Evolutionary conservation across 2,113 vertebrate species (phyloP), one percentile per base, ranked within the genome.

Genomic region (Aptenodytes forsteri): DNA sequence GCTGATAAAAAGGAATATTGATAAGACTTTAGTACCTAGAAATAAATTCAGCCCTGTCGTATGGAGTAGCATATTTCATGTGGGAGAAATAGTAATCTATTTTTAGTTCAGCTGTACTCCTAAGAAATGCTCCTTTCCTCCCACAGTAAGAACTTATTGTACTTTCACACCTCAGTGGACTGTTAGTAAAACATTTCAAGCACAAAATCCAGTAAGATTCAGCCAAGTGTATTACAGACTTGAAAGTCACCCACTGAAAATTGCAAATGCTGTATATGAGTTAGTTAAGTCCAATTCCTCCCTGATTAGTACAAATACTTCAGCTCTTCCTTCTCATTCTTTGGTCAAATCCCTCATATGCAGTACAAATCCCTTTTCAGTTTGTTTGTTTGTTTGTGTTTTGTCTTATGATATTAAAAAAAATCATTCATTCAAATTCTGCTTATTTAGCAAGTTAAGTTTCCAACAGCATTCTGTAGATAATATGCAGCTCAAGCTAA

Each of bases 121-220:
- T 81, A 78, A 94, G 80, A 90, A 95, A 79, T 62, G 36, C 27
- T 94, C 44, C 87, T 94, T 90, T 87, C 69, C 64, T 97, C 77
- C 56, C 30, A 75, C 10, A 0, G 40, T 65, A 87, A 79, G 73
- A 52, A 91, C 47, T 91, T 78, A 81, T 5, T 95, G 83, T 91
- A 79, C 56, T 89, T 95, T 96, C 81, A 89, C 56, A 93, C 75
- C 56, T 94, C 89, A 87, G 69, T 76, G 80, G 61, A 75, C 70
- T 82, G 77, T 92, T 92, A 83, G 86, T 76, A 87, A 94, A 95
- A 82, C 30, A 94, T 84, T 96, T 95, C 83, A 96, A 87, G 65
- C 36, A 75, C 61, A 96, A 97, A 95, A 92, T 96, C 55, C 56
- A 44, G 76, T 21, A 89, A 75, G 47, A 87, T 46, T 72, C 77